Evolutionary conservation across 2,888 invertebrate genomes (phyloP), one percentile per base, ranked within the genome.

Genomic region (Keiferia lycopersicella): DNA sequence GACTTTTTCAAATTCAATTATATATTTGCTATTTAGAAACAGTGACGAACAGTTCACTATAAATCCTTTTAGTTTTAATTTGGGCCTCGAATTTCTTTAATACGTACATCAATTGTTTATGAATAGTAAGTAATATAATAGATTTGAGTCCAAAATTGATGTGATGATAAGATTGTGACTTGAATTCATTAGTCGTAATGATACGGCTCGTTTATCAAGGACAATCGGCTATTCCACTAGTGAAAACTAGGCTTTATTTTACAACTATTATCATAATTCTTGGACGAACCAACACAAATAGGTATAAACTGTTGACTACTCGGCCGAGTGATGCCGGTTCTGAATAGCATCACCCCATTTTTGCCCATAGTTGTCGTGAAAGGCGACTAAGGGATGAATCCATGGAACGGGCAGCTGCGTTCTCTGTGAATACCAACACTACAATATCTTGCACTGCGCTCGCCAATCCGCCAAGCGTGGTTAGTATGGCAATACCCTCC

Each of bases 171-270:
- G 83, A 88, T 88, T 84, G 73, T 74, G 80, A 74, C 73, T 73
- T 78, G 79, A 81, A 86, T 86, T 88, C 88, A 88, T 90, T 88
- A 88, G 82, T 72, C 79, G 84, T 87, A 89, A 87, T 89, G 85
- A 87, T 81, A 89, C 82, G 91, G 85, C 87, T 88, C 90, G 87
- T 89, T 90, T 86, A 88, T 87, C 81, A 82, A 82, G 83, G 81
- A 91, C 91, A 91, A 91, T 90, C 79, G 88, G 71, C 83, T 70
- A 82, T 86, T 84, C 75, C 71, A 72, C 72, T 79, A 75, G 79
- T 78, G 80, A 79, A 81, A 79, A 77, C 80, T 80, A 80, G 81
- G 76, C 73, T 67, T 77, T 78, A 78, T 79, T 74, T 76, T 51
- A 22, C 16, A 51, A 51, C 18, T 8, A 22, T 34, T 34, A 51